Percentiles rank a stretch among this genome's conserved stretches.
These are phyloP conservation scores for Aphidius colemani DNA, from an alignment of 2,888 invertebrate species.

Conservation along the genomic window DNA sequence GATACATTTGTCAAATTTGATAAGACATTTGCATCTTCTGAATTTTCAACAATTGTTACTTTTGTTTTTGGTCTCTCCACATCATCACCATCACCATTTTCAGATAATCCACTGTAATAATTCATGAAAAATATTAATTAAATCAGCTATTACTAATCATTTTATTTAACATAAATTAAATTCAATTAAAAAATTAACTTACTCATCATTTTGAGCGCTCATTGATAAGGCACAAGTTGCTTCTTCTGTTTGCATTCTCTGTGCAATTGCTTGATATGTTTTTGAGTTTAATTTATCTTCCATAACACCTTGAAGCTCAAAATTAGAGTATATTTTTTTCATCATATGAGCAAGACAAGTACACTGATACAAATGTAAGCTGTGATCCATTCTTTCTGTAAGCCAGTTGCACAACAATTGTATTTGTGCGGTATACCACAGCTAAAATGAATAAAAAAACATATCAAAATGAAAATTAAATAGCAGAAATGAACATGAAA, in stretches of 20 bases:
- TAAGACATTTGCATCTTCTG: constrained; percentile 74
- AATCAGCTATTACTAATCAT: not conserved
- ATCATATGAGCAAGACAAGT: constrained; percentile 95
- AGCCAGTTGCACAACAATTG: constrained; percentile 94
- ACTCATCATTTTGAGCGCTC: constrained; percentile 77
- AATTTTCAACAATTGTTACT: constrained; percentile 66
- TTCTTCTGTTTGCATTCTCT: constrained; percentile 96
- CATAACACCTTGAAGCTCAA: constrained; percentile 97
- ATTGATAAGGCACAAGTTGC: constrained; percentile 88
- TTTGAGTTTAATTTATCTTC: constrained; percentile 97
- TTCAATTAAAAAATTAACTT: constrained; percentile 39
- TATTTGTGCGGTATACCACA: constrained; percentile 95
- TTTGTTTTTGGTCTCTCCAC: constrained; percentile 66
- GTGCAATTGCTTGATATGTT: constrained; percentile 89
- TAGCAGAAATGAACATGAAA: not conserved
- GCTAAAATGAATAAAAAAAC: constrained; percentile 71
- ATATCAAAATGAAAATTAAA: not conserved
- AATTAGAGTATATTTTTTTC: constrained; percentile 99
- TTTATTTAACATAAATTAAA: not conserved
- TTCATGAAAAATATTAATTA: constrained; percentile 10
- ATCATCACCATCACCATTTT: constrained; percentile 66
- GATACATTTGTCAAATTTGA: constrained; percentile 80
- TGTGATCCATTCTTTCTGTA: constrained; percentile 87
- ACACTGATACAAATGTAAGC: constrained; percentile 95
- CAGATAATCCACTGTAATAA: constrained; percentile 53